Evolutionary conservation across 2,797 vertebrate species (phyloP).

Genomic region (Siniperca undulata): DNA sequence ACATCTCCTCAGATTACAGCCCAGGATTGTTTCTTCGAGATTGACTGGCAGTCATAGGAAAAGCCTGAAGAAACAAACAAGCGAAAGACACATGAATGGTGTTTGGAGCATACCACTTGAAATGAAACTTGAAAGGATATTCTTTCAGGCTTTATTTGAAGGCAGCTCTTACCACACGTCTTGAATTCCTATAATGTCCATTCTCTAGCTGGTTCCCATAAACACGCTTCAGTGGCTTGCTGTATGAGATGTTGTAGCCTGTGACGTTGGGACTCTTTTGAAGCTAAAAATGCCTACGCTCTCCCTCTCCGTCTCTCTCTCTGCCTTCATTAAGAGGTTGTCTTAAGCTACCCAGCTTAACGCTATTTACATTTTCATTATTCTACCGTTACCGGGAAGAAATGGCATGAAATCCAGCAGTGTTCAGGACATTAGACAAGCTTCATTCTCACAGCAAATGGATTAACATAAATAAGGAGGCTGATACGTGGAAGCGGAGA

Average conservation of each 20-base stretch:
- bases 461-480: constrained; percentile 86
- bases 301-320: constrained; percentile 50
- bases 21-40: constrained; percentile 36
- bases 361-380: constrained; percentile 87
- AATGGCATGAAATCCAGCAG: constrained; percentile 84
- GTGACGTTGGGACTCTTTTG: constrained; percentile 63
- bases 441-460: constrained; percentile 84
- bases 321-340: constrained; percentile 83
- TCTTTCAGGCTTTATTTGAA: constrained; percentile 58
- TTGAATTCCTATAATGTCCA: constrained; percentile 60
- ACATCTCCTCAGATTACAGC: constrained; percentile 47
- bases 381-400: constrained; percentile 82
- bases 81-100: constrained; percentile 49
- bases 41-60: constrained; percentile 47
- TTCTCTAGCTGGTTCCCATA: constrained; percentile 64
- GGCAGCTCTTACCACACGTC: constrained; percentile 54
- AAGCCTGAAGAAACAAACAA: constrained; percentile 40
- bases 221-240: constrained; percentile 54
- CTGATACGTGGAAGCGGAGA: constrained; percentile 74
- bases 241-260: constrained; percentile 59
- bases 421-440: constrained; percentile 86
- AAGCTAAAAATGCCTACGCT: constrained; percentile 63
- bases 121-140: constrained; percentile 60
- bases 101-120: constrained; percentile 46
- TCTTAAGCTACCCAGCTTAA: constrained; percentile 84